Base-by-base conservation (phyloP, 2,888 invertebrate genomes). In the Luffia ferchaultella region DNA sequence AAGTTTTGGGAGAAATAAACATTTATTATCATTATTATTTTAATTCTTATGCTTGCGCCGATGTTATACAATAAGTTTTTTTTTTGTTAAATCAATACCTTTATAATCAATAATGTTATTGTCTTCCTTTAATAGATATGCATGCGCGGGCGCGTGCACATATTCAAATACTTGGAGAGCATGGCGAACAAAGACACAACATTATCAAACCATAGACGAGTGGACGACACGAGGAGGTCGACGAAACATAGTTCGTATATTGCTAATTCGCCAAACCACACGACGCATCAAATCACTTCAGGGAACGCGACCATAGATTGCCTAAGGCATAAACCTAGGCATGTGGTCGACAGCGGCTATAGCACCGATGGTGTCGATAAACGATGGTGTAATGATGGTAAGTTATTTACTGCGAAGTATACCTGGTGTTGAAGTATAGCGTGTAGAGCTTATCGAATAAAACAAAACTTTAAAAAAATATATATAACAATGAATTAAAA, bases 81-180 rank as follows among this genome's bases (percentile, higher is more conserved):
- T n/a, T n/a, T n/a, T n/a, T n/a, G n/a, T n/a, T n/a, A n/a, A n/a
- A n/a, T n/a, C n/a, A n/a, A n/a, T n/a, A n/a, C n/a, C n/a, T n/a
- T n/a, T n/a, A n/a, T n/a, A n/a, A n/a, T n/a, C n/a, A n/a, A n/a
- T n/a, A n/a, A n/a, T n/a, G n/a, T n/a, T n/a, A n/a, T n/a, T n/a
- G n/a, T n/a, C n/a, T n/a, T n/a, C n/a, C n/a, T n/a, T n/a, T n/a
- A n/a, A n/a, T n/a, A 95, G 94, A 85, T 95, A 60, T 97, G 96
- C 82, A 92, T 92, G 78, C 90, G 96, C 72, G 97, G 97, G 61
- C 89, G 95, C 67, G 93, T 95, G 67, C 97, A 97, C 76, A 94
- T 97, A 63, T 96, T 96, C 86, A 97, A 97, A 75, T 96, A 93
- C 80, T 86, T 97, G 60, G 96, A 96, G 73, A 92, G 91, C 65